phyloP scores from a whole-genome alignment of 2,888 invertebrate genomes.

The Drosophila pegasa region DNA sequence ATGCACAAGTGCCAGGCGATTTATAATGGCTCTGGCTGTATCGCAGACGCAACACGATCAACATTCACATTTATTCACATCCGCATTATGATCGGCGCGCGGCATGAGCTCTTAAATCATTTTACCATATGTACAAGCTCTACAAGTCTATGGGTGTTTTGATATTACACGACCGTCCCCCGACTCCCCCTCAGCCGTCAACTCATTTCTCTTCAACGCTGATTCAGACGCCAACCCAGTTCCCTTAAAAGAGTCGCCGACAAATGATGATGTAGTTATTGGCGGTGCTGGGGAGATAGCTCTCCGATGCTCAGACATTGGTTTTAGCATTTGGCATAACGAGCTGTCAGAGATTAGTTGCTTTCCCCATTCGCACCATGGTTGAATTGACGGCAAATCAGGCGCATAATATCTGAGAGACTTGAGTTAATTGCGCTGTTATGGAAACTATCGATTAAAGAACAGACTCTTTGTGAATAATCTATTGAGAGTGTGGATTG shows the following conservation, averaged over 20 bases:
- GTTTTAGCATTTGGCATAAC: constrained; percentile 59
- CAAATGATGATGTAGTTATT: constrained; percentile 73
- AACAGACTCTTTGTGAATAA: neutral
- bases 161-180: constrained; percentile 8
- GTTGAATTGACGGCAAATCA: constrained; percentile 31
- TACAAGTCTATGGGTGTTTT: constrained; percentile 49
- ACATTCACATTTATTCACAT: constrained; percentile 56
- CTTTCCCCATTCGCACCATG: constrained; percentile 39
- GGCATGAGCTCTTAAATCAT: constrained; percentile 67
- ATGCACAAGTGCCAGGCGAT: constrained; percentile 77
- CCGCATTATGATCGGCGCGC: constrained; percentile 62
- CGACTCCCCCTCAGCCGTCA: neutral
- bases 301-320: constrained; percentile 38
- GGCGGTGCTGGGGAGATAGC: constrained; percentile 12
- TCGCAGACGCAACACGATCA: constrained; percentile 36
- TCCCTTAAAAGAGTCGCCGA: constrained; percentile 60
- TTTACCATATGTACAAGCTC: constrained; percentile 59
- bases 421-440: neutral
- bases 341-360: constrained; percentile 61
- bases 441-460: constrained; percentile 2
- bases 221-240: constrained; percentile 20
- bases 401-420: constrained; percentile 15
- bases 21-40: constrained; percentile 50
- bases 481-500: neutral
- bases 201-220: neutral